Conservation (phyloP, 1,140 invertebrate species). For the Heliconius hewitsoni region DNA sequence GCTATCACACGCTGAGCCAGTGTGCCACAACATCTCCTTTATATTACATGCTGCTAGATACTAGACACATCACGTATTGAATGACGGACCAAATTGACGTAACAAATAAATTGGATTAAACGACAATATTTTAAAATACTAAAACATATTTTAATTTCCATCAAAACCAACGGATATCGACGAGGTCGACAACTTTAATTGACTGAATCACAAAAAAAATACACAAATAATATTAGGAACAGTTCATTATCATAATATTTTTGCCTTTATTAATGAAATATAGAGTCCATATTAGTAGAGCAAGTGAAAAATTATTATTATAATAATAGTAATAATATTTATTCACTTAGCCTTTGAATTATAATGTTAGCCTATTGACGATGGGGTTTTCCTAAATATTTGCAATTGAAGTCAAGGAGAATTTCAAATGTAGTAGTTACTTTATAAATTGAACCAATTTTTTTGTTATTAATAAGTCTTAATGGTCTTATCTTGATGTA, state of each 20-base stretch:
- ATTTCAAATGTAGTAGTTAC: neutral
- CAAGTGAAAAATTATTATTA: neutral
- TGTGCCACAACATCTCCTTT: too few species aligned
- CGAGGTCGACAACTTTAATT: slow-evolving; percentile 51
- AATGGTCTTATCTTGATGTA: too few species aligned
- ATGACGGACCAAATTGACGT: neutral
- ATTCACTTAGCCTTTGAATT: slow-evolving; percentile 1
- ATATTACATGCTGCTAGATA: too few species aligned
- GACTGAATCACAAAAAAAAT: slow-evolving; percentile 21
- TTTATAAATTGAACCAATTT: too few species aligned
- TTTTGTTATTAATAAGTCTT: too few species aligned
- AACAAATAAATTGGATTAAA: neutral
- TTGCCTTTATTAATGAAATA: neutral
- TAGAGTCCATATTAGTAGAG: neutral
- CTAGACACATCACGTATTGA: neutral
- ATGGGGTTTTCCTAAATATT: slow-evolving; percentile 12
- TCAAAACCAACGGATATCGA: slow-evolving; percentile 50
- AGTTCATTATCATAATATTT: neutral
- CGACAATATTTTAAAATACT: neutral
- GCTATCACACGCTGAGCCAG: neutral
- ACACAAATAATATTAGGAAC: neutral
- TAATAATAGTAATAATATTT: neutral
- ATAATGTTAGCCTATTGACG: neutral
- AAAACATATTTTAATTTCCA: slow-evolving; percentile 42
- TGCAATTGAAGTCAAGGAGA: slow-evolving; percentile 8